A percentile compares a stretch with the other conserved stretches of the same genome.
Conservation (phyloP, 2,888 invertebrate genomes). For the Phoronis australis region DNA sequence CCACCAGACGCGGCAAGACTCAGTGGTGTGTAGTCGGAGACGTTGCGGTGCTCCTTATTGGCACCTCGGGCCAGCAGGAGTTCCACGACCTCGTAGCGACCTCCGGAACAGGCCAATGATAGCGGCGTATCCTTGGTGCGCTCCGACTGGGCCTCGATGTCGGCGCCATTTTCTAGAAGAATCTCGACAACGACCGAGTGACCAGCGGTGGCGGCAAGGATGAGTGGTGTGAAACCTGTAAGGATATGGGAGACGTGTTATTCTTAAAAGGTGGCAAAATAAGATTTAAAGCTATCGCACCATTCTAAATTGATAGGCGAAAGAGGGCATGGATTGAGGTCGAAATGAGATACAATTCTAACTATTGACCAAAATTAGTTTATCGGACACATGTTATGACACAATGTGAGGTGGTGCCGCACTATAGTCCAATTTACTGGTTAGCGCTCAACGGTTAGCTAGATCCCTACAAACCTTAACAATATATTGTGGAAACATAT, state of each 20-base stretch:
- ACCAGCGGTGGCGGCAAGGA: slow-evolving; percentile 94
- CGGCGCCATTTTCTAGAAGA: slow-evolving; percentile 87
- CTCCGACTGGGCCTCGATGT: slow-evolving; percentile 97
- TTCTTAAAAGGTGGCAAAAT: neutral
- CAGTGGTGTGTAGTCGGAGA: slow-evolving; percentile 98
- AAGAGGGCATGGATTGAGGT: neutral
- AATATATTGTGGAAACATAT: no score
- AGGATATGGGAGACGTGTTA: no score
- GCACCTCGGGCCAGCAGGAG: slow-evolving; percentile 80
- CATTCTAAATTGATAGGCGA: neutral
- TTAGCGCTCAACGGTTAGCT: neutral
- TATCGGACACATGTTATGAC: neutral
- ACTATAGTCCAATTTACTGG: neutral
- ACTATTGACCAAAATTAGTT: neutral
- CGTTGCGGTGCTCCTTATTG: slow-evolving; percentile 93
- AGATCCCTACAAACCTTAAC: no score
- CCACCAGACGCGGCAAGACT: slow-evolving; percentile 97
- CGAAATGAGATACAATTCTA: neutral
- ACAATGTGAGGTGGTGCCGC: neutral
- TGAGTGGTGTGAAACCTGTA: slow-evolving; percentile 88
- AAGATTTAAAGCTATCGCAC: neutral
- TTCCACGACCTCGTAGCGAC: slow-evolving; percentile 93
- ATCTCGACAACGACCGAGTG: slow-evolving; percentile 84
- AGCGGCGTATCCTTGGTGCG: slow-evolving; percentile 97
- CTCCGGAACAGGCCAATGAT: slow-evolving; percentile 94